A percentile compares a stretch with the other conserved stretches of the same genome.
Conservation (phyloP, 2,797 vertebrate genomes). For the Neopelma chrysocephalum region DNA sequence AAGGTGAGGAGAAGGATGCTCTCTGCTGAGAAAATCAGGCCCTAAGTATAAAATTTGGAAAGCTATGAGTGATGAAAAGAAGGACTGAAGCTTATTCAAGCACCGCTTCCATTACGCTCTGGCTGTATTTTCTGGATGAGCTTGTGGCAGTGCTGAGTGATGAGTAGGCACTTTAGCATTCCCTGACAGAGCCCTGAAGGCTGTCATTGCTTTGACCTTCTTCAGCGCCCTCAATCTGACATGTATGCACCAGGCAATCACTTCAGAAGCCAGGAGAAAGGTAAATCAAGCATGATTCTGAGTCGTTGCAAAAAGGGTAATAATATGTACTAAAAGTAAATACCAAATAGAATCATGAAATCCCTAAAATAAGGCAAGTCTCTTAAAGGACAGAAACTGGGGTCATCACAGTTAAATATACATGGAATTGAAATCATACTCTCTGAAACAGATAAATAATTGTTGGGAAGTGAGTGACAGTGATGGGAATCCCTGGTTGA, state of each 20-base stretch:
- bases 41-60: conserved; percentile 19
- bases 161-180: conserved; percentile 4
- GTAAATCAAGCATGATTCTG: not conserved
- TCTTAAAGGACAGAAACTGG: not conserved
- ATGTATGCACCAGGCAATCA: not conserved
- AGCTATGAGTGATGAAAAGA: not conserved
- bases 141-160: conserved; percentile 2
- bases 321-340: not conserved
- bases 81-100: conserved; percentile 22
- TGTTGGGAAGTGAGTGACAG: not conserved
- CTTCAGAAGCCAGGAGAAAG: conserved; percentile 8
- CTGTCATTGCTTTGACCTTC: conserved; percentile 44
- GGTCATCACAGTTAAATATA: not conserved
- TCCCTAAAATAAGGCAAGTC: not conserved
- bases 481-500: not conserved
- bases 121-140: conserved; percentile 37
- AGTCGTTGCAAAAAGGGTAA: not conserved
- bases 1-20: not conserved
- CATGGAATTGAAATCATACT: not conserved
- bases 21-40: not conserved
- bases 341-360: not conserved
- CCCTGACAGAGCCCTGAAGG: not conserved
- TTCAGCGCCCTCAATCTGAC: not conserved
- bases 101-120: not conserved
- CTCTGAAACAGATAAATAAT: not conserved